A percentile compares a stretch with the other conserved stretches of the same genome.
Conservation (phyloP, 2,888 invertebrate species). For the Dendrolimus houi region DNA sequence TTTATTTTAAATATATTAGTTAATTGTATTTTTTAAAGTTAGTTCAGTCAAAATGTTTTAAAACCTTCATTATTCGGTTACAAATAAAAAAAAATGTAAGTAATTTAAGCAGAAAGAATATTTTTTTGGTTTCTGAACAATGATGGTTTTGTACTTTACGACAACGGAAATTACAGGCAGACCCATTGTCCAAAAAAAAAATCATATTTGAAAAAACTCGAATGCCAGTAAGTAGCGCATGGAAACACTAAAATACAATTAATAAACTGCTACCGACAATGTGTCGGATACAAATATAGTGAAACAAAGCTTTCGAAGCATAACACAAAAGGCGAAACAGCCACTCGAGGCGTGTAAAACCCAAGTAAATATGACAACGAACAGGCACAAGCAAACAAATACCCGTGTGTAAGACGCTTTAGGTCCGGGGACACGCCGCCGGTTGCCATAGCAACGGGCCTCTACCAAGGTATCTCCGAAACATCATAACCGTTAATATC, state of each 20-base stretch:
- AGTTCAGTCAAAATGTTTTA: too few species aligned
- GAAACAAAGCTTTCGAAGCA: neutral
- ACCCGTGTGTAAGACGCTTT: neutral
- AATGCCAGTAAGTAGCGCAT: neutral
- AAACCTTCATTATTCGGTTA: too few species aligned
- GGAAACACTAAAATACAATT: neutral
- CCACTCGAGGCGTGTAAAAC: neutral
- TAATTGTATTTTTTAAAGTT: too few species aligned
- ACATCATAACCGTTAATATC: constrained; percentile 36
- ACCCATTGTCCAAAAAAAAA: too few species aligned
- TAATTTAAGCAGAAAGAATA: too few species aligned
- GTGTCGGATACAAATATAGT: neutral
- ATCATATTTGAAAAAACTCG: too few species aligned
- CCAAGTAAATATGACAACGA: neutral
- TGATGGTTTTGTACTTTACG: too few species aligned
- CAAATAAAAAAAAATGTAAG: too few species aligned
- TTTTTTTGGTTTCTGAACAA: too few species aligned
- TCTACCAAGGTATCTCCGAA: constrained; percentile 24
- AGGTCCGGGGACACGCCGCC: constrained; percentile 18
- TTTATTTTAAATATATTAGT: too few species aligned
- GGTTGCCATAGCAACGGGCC: constrained; percentile 41
- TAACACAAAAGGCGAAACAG: neutral
- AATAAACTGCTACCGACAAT: neutral
- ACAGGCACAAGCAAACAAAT: neutral
- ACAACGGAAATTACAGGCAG: too few species aligned